Conservation (phyloP, 2,888 invertebrate genomes). For the Cephus spinipes region DNA sequence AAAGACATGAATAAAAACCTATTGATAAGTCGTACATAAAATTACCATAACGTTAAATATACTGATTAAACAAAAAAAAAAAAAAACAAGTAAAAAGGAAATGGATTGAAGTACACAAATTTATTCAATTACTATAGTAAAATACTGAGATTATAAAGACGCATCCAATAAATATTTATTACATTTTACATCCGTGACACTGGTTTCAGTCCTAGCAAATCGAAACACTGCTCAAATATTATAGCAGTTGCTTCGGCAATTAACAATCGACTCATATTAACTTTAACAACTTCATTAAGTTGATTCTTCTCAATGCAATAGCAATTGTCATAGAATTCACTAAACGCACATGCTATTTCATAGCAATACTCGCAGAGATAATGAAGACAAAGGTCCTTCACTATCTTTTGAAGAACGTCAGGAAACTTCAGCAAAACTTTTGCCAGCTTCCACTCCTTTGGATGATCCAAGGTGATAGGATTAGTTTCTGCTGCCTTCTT, state of each 20-base stretch:
- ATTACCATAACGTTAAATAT: neutral
- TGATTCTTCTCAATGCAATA: conserved; percentile 96
- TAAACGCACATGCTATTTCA: conserved; percentile 91
- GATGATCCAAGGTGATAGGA: conserved; percentile 81
- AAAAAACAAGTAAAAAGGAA: neutral
- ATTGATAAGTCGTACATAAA: neutral
- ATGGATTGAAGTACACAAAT: neutral
- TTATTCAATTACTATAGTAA: neutral
- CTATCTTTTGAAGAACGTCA: conserved; percentile 85
- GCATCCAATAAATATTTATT: conserved; percentile 11
- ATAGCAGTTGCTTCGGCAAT: conserved; percentile 93
- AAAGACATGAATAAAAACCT: neutral
- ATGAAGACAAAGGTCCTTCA: conserved; percentile 86
- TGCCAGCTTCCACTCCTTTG: conserved; percentile 94
- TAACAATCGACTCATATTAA: conserved; percentile 88
- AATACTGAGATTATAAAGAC: neutral
- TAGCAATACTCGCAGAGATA: conserved; percentile 95
- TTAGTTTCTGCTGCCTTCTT: conserved; percentile 72
- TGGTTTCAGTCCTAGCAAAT: conserved; percentile 91
- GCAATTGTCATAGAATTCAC: conserved; percentile 97
- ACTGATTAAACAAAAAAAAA: neutral
- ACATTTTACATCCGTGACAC: conserved; percentile 87
- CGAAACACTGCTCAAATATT: conserved; percentile 88
- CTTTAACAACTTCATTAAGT: conserved; percentile 81
- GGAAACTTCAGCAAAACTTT: conserved; percentile 89